phyloP scores from a whole-genome alignment of 2,797 vertebrate species.

The Numenius phaeopus region DNA sequence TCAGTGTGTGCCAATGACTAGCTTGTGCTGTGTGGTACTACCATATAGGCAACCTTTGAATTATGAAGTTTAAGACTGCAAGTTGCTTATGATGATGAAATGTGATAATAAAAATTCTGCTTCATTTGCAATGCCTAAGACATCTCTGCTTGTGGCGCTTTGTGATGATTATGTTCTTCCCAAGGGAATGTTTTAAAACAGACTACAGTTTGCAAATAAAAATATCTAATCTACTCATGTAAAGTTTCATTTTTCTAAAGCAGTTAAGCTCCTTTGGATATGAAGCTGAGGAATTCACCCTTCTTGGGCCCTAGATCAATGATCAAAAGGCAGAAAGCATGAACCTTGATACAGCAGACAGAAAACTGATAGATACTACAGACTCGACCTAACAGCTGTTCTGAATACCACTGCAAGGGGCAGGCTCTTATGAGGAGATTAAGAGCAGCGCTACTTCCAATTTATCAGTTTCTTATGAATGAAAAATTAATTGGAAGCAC shows the following conservation, averaged over 20 bases:
- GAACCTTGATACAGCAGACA: neutral
- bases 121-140: neutral
- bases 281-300: neutral
- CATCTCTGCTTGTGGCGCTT: neutral
- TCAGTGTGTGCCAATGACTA: neutral
- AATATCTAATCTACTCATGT: neutral
- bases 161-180: neutral
- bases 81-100: neutral
- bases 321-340: neutral
- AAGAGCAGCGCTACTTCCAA: neutral
- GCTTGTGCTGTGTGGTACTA: neutral
- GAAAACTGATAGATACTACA: neutral
- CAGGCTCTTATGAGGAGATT: neutral
- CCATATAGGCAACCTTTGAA: neutral
- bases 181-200: neutral
- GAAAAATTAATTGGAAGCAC: slow-evolving; percentile 43
- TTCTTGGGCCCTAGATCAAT: neutral
- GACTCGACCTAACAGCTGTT: neutral
- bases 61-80: neutral
- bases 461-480: slow-evolving; percentile 40
- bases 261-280: neutral
- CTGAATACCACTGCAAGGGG: neutral
- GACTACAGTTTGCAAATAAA: neutral
- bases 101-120: neutral
- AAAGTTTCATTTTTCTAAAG: slow-evolving; percentile 17